Evolutionary conservation across 2,113 vertebrate species (phyloP), one percentile per base, ranked within the genome.

Genomic region (Lampris incognitus): DNA sequence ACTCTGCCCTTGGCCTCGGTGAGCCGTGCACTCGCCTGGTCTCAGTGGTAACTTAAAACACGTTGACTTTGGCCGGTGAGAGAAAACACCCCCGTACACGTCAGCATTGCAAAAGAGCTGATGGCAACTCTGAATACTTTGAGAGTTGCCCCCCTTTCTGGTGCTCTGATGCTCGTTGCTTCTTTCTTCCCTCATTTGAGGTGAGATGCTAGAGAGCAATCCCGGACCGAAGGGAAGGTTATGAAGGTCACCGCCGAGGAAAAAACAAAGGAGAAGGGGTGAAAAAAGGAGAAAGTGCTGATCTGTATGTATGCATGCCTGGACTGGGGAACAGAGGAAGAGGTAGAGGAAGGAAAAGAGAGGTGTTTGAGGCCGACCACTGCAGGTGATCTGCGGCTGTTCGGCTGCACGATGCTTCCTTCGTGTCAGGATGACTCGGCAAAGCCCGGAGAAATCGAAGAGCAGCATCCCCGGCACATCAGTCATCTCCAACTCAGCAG

Each of bases 401-500:
- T 72, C 24, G 77, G 77, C 79, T 51, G 74, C 74, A 55, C 78
- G 57, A 69, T 41, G 66, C 73, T 62, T 73, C 40, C 58, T 72
- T 72, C 74, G 76, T 80, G 85, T 85, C 61, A 72, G 82, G 75
- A 91, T 91, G 91, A 94, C 90, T 88, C 79, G 85, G 89, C 92
- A 94, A 82, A 90, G 85, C 72, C 11, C 4, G 44, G 72, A 70
- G 81, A 82, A 87, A 84, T 77, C 46, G 71, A 88, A 85, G 72
- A 76, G 66, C 75, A 37, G 73, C 37, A 1, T 70, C 81, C 78
- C 46, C 38, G 69, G 75, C 66, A 7, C 88, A 90, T 92, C 89
- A 24, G 24, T 24, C 82, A 78, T 89, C 80, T 82, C 75, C 74
- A 62, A 76, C 77, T 89, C 89, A 81, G 82, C 81, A 54, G 89